Evolutionary conservation across 2,797 vertebrate species (phyloP), one percentile per base, ranked within the genome.

Genomic region (Allobates femoralis): DNA sequence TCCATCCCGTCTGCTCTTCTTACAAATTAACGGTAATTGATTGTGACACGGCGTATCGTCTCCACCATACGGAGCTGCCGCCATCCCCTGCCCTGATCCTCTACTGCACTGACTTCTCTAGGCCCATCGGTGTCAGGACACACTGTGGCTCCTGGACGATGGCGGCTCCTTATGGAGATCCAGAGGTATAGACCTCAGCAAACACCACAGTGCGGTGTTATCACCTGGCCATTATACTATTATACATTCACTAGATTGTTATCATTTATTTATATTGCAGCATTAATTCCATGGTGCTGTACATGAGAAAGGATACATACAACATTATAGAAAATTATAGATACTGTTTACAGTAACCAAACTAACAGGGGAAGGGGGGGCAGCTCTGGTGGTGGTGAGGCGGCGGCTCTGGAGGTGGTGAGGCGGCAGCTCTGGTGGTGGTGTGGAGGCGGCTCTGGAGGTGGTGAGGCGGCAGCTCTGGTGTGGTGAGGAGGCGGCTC

Each of bases 21-120:
- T 94, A 93, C 94, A 93, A 94, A 94, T 94, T 91, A 94, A 94
- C 89, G 15, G 91, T 95, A 95, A 94, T 96, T 95, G 89, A 90
- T 94, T 93, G 90, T 93, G 96, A 95, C 94, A 96, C 86, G 77
- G 92, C 87, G 86, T 94, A 94, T 96, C 94, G 92, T 96, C 67
- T 92, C 91, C 89, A 92, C 92, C 83, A 90, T 92, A 94, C 93
- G 92, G 94, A 93, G n/a, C 94, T 93, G 89, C 90, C 91, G 90
- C 92, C 92, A 85, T 51, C 86, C 89, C 0, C 16, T 87, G 86
- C 19, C 51, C 58, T 12, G 15, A 0, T 85, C 79, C 79, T 30
- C n/a, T 85, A 75, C 1, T 75, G 83, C 80, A 58, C 51, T 28
- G 34, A 21, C 78, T 89, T 23, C 60, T 88, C 46, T 32, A 2